These are phyloP conservation scores for Clarias laeviceps DNA, from an alignment of 2,797 vertebrate genomes.

Conservation along the genomic window DNA sequence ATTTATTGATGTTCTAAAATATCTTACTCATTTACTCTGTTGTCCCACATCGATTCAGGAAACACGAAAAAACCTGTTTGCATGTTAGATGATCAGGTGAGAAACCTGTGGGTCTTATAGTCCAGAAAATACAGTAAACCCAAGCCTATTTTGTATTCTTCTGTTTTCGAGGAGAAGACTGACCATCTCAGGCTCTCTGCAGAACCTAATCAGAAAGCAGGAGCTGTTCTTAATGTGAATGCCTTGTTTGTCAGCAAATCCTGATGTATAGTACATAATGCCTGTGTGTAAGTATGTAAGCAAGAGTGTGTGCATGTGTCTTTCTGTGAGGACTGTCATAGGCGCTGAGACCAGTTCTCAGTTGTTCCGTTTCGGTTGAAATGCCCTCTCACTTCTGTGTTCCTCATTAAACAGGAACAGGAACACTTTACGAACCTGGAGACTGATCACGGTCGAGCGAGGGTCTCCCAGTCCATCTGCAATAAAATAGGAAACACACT, in stretches of 20 bases:
- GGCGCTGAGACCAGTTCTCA: too few relatives aligned
- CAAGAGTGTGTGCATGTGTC: slow-evolving; percentile 35
- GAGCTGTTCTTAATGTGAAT: slow-evolving; percentile 46
- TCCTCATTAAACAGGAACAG: neutral
- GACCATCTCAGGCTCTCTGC: slow-evolving; percentile 40
- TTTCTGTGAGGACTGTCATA: neutral
- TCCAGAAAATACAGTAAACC: slow-evolving; percentile 38
- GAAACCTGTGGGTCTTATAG: neutral
- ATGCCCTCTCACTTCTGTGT: neutral
- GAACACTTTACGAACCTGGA: neutral
- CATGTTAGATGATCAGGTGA: neutral
- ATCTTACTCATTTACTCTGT: neutral
- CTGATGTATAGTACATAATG: slow-evolving; percentile 37
- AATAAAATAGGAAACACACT: slow-evolving; percentile 39
- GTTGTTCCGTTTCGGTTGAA: neutral
- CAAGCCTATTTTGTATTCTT: slow-evolving; percentile 41
- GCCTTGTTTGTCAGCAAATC: slow-evolving; percentile 35
- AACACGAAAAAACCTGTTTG: neutral
- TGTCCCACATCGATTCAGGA: neutral
- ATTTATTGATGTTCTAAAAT: neutral
- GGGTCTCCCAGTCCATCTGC: slow-evolving; percentile 31
- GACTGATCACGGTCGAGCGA: slow-evolving; percentile 25
- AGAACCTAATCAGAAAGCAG: slow-evolving; percentile 49
- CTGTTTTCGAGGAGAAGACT: slow-evolving; percentile 30
- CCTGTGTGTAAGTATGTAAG: slow-evolving; percentile 23